A percentile compares a stretch with the other conserved stretches of the same genome.
Conservation (phyloP, 2,888 invertebrate genomes). For the Leistus spinibarbis region DNA sequence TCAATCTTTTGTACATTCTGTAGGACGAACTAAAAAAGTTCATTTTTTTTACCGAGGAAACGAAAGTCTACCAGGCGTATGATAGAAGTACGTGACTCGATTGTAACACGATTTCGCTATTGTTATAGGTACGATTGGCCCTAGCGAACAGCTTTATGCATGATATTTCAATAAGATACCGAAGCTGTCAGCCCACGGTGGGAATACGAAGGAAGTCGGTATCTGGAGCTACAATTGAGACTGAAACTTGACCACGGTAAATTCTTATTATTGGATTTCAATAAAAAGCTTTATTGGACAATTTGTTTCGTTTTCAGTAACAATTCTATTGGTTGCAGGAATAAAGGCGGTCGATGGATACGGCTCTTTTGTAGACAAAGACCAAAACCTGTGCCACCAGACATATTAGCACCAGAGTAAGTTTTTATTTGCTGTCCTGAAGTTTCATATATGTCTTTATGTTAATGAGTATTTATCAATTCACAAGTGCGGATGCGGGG, state of each 20-base stretch:
- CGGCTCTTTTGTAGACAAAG: slow-evolving; percentile 33
- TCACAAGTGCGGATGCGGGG: too few relatives aligned
- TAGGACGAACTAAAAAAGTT: too few relatives aligned
- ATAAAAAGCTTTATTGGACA: neutral
- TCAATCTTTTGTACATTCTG: too few relatives aligned
- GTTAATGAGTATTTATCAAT: too few relatives aligned
- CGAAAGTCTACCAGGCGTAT: too few relatives aligned
- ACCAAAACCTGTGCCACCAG: slow-evolving; percentile 30
- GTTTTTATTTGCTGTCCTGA: slow-evolving; percentile 4
- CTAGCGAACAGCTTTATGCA: slow-evolving; percentile 58
- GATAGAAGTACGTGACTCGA: neutral
- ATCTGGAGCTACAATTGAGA: slow-evolving; percentile 44
- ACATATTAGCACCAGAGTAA: slow-evolving; percentile 37
- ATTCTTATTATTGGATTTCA: neutral
- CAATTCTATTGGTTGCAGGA: neutral
- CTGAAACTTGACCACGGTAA: slow-evolving; percentile 45
- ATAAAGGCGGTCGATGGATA: slow-evolving; percentile 26
- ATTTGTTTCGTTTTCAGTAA: neutral
- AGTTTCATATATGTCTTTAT: too few relatives aligned
- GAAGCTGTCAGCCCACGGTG: slow-evolving; percentile 52
- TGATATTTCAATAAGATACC: slow-evolving; percentile 57
- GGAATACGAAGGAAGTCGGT: slow-evolving; percentile 43
- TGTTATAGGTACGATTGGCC: slow-evolving; percentile 56
- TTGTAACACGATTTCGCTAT: neutral
- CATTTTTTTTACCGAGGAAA: too few relatives aligned